Conservation (phyloP, 2,888 invertebrate genomes). For the Chironomus tentans region DNA sequence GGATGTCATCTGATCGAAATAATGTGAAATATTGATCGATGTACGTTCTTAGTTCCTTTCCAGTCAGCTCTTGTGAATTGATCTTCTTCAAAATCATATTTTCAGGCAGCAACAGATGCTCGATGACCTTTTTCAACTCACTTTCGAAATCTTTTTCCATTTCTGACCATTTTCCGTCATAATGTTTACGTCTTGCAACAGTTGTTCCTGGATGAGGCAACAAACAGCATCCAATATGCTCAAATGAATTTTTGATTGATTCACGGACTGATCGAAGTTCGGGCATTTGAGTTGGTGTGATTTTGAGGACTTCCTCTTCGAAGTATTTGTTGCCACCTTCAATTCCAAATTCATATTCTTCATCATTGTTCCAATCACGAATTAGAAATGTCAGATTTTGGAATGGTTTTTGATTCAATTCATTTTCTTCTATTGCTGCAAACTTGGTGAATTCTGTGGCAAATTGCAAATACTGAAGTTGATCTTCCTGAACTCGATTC, state of each 20-base stretch:
- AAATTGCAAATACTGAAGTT: not conserved
- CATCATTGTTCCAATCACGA: not conserved
- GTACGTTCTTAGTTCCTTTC: too few relatives aligned
- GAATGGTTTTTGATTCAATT: not conserved
- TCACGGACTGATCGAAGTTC: conserved; percentile 11
- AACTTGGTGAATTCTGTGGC: not conserved
- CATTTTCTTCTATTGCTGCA: not conserved
- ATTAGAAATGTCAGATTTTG: not conserved
- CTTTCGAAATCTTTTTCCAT: not conserved
- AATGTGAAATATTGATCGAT: too few relatives aligned
- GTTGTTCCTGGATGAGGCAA: conserved; percentile 25
- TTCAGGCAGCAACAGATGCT: not conserved
- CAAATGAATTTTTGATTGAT: conserved; percentile 5
- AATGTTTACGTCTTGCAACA: not conserved
- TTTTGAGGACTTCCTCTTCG: not conserved
- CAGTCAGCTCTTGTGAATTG: not conserved
- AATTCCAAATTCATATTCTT: not conserved
- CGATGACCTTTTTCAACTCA: not conserved
- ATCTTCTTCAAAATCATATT: not conserved
- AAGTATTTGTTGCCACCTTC: conserved; percentile 12
- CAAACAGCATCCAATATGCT: conserved; percentile 14
- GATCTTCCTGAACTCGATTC: not conserved
- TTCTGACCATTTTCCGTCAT: not conserved
- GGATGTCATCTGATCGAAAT: too few relatives aligned
- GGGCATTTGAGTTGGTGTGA: conserved; percentile 1